Percentiles rank a stretch among this genome's conserved stretches.
These are phyloP conservation scores for Shargacucullia verbasci DNA, from an alignment of 2,888 invertebrate genomes.

Conservation along the genomic window DNA sequence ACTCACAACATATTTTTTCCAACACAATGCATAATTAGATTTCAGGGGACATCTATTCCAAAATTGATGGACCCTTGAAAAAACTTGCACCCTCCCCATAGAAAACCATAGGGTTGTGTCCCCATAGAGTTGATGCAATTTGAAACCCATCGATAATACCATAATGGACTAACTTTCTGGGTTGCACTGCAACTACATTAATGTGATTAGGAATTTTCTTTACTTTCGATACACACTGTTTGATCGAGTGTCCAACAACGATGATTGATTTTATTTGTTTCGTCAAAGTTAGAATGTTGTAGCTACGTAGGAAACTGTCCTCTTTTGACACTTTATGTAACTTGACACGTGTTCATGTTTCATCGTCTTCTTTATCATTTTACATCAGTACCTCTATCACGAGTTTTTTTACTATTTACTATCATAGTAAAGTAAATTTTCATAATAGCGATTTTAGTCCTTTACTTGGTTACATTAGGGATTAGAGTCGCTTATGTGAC, in stretches of 20 bases:
- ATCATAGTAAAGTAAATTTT: no score
- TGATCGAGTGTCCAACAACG: background rate
- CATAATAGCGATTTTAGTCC: no score
- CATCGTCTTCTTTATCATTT: no score
- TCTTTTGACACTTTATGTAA: no score
- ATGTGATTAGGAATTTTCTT: slow-evolving; percentile 81
- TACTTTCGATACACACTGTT: slow-evolving; percentile 59
- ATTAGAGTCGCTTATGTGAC: no score
- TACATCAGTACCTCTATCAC: no score
- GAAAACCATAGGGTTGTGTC: slow-evolving; percentile 67
- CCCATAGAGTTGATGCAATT: slow-evolving; percentile 81
- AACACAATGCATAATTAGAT: slow-evolving; percentile 44
- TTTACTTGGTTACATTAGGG: no score
- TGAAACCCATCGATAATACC: slow-evolving; percentile 85
- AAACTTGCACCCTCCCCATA: slow-evolving; percentile 48
- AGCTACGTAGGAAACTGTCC: no score
- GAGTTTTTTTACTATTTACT: no score
- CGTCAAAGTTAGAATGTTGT: no score
- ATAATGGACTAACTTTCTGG: slow-evolving; percentile 82
- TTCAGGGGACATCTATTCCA: slow-evolving; percentile 41
- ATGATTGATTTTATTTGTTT: background rate
- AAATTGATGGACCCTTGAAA: slow-evolving; percentile 39
- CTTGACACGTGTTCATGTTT: no score
- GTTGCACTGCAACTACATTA: slow-evolving; percentile 85
- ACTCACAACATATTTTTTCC: slow-evolving; percentile 19